Evolutionary conservation across 2,888 invertebrate species (phyloP).

Genomic region (Drosophila kanekoi): DNA sequence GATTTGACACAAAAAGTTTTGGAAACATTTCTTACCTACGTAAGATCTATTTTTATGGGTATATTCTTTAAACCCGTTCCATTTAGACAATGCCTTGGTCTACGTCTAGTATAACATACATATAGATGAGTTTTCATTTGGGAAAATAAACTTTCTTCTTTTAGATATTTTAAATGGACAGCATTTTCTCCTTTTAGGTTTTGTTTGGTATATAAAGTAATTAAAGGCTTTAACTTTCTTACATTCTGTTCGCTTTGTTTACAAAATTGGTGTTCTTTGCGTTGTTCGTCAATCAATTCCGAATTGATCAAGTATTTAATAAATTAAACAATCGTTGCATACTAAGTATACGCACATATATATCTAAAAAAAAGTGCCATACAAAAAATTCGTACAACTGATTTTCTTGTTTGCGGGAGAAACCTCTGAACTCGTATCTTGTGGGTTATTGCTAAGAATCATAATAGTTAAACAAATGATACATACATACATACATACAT

Average conservation of each 20-base stretch:
- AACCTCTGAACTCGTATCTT: slow-evolving; percentile 50
- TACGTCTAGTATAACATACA: slow-evolving; percentile 43
- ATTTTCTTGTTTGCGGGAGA: slow-evolving; percentile 40
- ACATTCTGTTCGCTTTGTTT: slow-evolving; percentile 36
- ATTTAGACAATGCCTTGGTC: slow-evolving; percentile 53
- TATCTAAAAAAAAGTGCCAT: slow-evolving; percentile 50
- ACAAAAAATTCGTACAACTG: slow-evolving; percentile 66
- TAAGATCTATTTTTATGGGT: slow-evolving; percentile 23
- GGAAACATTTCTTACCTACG: slow-evolving; percentile 55
- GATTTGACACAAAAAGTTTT: slow-evolving; percentile 67
- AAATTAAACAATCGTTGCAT: slow-evolving; percentile 47
- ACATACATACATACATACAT: slow-evolving; percentile 16
- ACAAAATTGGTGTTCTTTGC: slow-evolving; percentile 70
- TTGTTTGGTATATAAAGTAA: slow-evolving; percentile 81
- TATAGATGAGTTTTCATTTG: slow-evolving; percentile 22
- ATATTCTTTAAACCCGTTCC: slow-evolving; percentile 44
- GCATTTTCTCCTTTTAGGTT: slow-evolving; percentile 39
- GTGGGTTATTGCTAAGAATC: slow-evolving; percentile 18
- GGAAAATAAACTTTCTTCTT: slow-evolving; percentile 7
- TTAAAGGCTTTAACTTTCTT: slow-evolving; percentile 69
- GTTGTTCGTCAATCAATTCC: slow-evolving; percentile 66
- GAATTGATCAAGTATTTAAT: slow-evolving; percentile 48
- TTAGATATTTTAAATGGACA: slow-evolving; percentile 52
- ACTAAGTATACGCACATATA: slow-evolving; percentile 35
- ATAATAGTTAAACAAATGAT: slow-evolving; percentile 10